These are phyloP conservation scores for Muscicapa adusta DNA, from an alignment of 2,113 vertebrate species.

Conservation along the genomic window DNA sequence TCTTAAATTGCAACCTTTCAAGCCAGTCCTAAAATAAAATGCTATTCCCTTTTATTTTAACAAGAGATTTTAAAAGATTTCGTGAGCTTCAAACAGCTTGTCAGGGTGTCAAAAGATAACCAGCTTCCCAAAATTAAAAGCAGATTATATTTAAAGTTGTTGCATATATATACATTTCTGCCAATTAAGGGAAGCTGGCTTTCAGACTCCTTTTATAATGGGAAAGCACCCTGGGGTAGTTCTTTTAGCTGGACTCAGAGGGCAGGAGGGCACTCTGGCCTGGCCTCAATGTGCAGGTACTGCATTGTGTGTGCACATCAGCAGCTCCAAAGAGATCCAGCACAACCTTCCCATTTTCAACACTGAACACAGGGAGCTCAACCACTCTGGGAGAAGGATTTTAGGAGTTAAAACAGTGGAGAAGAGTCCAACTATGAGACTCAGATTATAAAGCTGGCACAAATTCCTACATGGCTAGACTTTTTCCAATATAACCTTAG, in stretches of 20 bases:
- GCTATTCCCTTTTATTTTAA: slow-evolving; percentile 11
- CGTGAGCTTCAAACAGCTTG: slow-evolving; percentile 24
- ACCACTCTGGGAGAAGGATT: background rate
- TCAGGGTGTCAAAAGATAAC: slow-evolving; percentile 48
- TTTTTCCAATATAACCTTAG: background rate
- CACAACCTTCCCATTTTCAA: background rate
- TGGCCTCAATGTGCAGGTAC: background rate
- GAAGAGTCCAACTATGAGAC: background rate
- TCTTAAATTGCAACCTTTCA: background rate
- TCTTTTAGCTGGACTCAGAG: background rate
- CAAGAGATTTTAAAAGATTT: background rate
- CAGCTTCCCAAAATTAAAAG: slow-evolving; percentile 33
- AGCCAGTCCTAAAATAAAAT: slow-evolving; percentile 30
- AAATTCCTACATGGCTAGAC: background rate
- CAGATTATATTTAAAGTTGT: slow-evolving; percentile 22
- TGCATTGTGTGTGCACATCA: background rate
- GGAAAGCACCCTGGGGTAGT: background rate
- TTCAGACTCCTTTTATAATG: background rate
- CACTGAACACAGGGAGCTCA: background rate
- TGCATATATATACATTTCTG: background rate
- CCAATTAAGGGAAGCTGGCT: background rate
- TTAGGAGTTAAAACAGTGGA: background rate
- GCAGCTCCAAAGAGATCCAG: background rate
- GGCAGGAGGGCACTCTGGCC: background rate
- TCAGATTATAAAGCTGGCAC: background rate